Base-by-base conservation (phyloP, 1,140 invertebrate species). In the Lepidurus packardi region DNA sequence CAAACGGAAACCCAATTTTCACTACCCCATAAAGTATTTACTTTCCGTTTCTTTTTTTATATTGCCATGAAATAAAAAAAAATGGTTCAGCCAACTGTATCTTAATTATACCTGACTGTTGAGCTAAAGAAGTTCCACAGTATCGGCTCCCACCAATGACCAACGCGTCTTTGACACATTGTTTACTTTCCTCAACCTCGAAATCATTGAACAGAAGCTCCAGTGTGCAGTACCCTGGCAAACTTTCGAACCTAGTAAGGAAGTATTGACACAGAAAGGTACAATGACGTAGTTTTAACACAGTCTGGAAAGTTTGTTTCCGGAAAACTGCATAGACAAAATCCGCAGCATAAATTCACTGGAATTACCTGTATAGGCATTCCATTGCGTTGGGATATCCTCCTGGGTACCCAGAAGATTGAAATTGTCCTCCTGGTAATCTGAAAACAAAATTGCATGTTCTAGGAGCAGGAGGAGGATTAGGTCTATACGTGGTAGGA, bases 161-260 rank as follows among this genome's bases (percentile, higher is more conserved):
- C 8, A 82, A 74, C 42, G 77, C 81, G 42, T 82, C 82, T 53
- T 76, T 79, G 1, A n/a, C 16, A 53, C 82, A 82, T 3, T 65
- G 77, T 3, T 45, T 24, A 3, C 77, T 81, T 13, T 80, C 53
- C 43, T 82, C 80, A 9, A 82, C 44, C 1, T 80, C 47, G 65
- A 82, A 82, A 74, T 82, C 82, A 73, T 81, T 78, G 75, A 82
- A 82, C 45, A 47, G 78, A 1, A 82, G 75, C 21, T 82, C 79
- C 1, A 82, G 11, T 0, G 76, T 78, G 44, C 82, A 82, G 44
- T 78, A 82, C 1, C 79, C 77, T 9, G 77, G 73, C 4, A 76
- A 74, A 16, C 75, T 79, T 16, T 79, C 73, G 13, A 81, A 76
- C 13, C 78, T 79, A 41, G 16, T n/a, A 73, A 24, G 34, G 21